Percentiles rank a stretch among this genome's conserved stretches.
phyloP scores from a whole-genome alignment of 2,888 invertebrate species.

The Salticus scenicus region DNA sequence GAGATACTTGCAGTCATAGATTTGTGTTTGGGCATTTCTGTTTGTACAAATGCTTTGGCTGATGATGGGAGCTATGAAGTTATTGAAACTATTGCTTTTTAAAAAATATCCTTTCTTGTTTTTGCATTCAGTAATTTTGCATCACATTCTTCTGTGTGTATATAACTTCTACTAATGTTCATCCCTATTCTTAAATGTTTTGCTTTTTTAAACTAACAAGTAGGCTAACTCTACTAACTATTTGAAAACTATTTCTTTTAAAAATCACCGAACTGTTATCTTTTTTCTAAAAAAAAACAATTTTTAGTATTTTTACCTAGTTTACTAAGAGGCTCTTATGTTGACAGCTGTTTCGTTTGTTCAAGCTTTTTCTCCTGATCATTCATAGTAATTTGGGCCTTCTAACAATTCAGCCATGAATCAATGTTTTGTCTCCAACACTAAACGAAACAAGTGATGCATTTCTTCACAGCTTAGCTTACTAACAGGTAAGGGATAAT shows the following conservation, averaged over 20 bases:
- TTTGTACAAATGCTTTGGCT: too few relatives aligned
- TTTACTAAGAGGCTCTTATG: constrained; percentile 54
- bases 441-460: constrained; percentile 41
- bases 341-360: constrained; percentile 50
- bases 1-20: too few relatives aligned
- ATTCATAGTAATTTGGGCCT: constrained; percentile 39
- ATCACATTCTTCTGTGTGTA: too few relatives aligned
- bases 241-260: constrained; percentile 40
- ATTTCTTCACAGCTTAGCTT: constrained; percentile 44
- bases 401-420: constrained; percentile 55
- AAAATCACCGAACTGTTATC: background rate
- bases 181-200: background rate
- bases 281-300: constrained; percentile 4
- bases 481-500: constrained; percentile 56
- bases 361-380: constrained; percentile 41
- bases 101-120: too few relatives aligned
- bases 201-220: constrained; percentile 26
- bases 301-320: constrained; percentile 16
- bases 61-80: too few relatives aligned
- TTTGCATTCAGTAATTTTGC: too few relatives aligned
- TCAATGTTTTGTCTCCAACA: constrained; percentile 38
- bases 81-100: too few relatives aligned
- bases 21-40: too few relatives aligned
- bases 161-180: too few relatives aligned
- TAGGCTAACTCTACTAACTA: constrained; percentile 5